Conservation (phyloP, 2,797 vertebrate species). For the Bryconaethiops microstoma region DNA sequence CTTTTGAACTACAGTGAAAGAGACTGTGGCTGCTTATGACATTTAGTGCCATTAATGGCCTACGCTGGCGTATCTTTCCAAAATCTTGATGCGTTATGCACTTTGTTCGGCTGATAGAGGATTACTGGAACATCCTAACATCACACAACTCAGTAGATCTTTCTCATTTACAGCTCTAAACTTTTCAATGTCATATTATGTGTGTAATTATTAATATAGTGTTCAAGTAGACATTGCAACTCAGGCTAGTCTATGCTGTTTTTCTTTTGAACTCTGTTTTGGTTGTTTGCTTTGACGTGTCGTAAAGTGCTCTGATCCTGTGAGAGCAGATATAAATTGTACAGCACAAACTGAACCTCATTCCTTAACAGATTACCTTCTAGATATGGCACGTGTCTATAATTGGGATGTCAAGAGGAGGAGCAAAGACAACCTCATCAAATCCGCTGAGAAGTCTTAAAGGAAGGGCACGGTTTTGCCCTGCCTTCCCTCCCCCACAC, state of each 20-base stretch:
- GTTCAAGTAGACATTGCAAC: too few species aligned
- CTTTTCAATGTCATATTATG: too few species aligned
- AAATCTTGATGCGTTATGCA: neutral
- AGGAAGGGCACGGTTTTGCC: conserved; percentile 41
- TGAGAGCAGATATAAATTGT: neutral
- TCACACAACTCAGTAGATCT: neutral
- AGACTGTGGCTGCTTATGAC: neutral
- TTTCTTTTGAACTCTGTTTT: too few species aligned
- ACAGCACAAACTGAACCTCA: neutral
- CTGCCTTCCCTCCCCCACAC: conserved; percentile 26
- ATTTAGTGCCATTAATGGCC: neutral
- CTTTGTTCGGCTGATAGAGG: neutral
- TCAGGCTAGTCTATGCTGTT: too few species aligned
- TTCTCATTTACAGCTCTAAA: neutral
- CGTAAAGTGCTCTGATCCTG: too few species aligned
- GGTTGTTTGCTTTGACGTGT: too few species aligned
- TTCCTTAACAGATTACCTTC: conserved; percentile 46
- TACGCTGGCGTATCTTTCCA: neutral
- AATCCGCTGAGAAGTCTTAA: conserved; percentile 87
- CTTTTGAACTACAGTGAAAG: neutral
- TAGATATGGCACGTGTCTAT: conserved; percentile 99
- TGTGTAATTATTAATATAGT: too few species aligned
- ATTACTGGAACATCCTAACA: neutral
- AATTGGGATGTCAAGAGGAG: conserved; percentile 99
- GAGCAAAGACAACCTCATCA: conserved; percentile 92